Evolutionary conservation across 2,113 vertebrate genomes (phyloP), one percentile per base, ranked within the genome.

Genomic region (Apteryx mantelli): DNA sequence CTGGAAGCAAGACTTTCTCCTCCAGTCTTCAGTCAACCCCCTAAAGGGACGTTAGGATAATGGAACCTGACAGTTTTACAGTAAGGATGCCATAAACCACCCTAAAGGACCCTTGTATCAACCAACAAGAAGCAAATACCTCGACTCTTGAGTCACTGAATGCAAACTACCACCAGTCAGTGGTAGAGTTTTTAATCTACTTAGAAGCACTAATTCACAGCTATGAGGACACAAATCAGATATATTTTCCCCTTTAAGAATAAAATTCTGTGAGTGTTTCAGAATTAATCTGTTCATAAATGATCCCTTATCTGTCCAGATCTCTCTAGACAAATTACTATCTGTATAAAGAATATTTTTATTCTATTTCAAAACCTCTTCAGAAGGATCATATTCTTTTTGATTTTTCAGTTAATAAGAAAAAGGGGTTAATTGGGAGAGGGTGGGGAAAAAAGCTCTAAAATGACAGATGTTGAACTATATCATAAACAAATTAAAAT

Each of bases 41-140:
- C 91, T 56, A 78, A 50, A 95, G 97, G 89, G 46, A 87, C 30
- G 38, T 98, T 96, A 96, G 87, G 44, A 36, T 95, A 97, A 97
- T 5, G 38, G 84, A 80, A 95, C 91, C 68, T 97, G 97, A 97
- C 97, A 98, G 85, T 71, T 96, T 80, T 76, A 91, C 89, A 91
- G 97, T 88, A 93, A 38, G 28, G 80, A 92, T 93, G 93, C 97
- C 92, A 96, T 55, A 93, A 97, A 96, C 92, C 61, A 82, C 77
- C 96, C 97, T 91, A 82, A 88, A 97, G 96, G 69, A 96, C 61
- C 79, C 58, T 84, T 38, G 76, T 79, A 91, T 95, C 95, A 95
- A 95, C 93, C 88, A 90, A 75, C 89, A 95, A 89, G 76, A 71
- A 91, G 89, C 92, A 95, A 97, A 96, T 96, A 96, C 95, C 81